Conservation (phyloP, 2,888 invertebrate genomes). For the Adineta ricciae region DNA sequence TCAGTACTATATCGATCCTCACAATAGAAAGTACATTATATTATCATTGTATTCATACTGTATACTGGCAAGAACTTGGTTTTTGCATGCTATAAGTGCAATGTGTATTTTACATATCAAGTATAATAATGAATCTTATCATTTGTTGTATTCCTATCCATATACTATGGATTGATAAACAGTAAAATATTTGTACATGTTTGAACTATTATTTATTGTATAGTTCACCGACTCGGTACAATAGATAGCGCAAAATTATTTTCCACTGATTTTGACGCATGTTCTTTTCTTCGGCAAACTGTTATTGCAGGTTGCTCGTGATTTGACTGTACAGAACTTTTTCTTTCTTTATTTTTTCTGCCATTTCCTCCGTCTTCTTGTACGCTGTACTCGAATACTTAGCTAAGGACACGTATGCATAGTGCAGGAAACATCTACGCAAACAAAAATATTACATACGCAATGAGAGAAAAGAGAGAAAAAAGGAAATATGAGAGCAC, state of each 20-base stretch:
- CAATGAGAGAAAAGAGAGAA: not conserved
- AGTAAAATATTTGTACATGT: too few relatives aligned
- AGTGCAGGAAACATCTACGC: not conserved
- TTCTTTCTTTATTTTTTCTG: not conserved
- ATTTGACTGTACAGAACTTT: not conserved
- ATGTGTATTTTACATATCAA: too few relatives aligned
- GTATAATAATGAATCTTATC: too few relatives aligned
- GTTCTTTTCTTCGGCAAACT: not conserved
- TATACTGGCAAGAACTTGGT: too few relatives aligned
- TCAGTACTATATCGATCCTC: too few relatives aligned
- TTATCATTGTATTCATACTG: too few relatives aligned
- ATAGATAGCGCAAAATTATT: not conserved
- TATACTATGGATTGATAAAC: too few relatives aligned
- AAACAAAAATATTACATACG: not conserved
- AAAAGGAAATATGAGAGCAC: not conserved
- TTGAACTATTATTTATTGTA: not conserved
- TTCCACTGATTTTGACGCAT: not conserved
- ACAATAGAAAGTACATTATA: too few relatives aligned
- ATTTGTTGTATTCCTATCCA: too few relatives aligned
- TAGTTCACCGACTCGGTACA: not conserved
- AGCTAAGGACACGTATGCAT: not conserved
- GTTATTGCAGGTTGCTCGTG: not conserved
- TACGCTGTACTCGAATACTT: not conserved
- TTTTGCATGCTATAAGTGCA: too few relatives aligned
- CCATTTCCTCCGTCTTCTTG: not conserved